phyloP scores from a whole-genome alignment of 1,140 invertebrate genomes.

The Meloidogyne chitwoodi region DNA sequence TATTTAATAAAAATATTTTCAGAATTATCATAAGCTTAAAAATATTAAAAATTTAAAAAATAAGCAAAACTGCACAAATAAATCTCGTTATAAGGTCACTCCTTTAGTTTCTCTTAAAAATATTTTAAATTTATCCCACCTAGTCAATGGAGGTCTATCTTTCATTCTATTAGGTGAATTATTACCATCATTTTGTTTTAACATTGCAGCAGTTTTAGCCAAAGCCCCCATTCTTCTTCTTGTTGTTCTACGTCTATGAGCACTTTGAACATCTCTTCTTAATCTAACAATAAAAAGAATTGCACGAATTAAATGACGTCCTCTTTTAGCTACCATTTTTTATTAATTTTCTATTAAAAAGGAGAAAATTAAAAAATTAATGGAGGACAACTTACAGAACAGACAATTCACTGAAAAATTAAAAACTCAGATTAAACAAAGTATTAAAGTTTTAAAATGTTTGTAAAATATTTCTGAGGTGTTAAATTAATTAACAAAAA shows the following conservation, averaged over 20 bases:
- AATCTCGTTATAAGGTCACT: too few relatives aligned
- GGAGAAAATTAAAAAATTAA: too few relatives aligned
- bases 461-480: neutral
- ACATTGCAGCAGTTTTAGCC: conserved; percentile 6
- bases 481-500: neutral
- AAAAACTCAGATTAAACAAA: too few relatives aligned
- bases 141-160: neutral
- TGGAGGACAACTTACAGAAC: too few relatives aligned
- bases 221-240: conserved; percentile 11
- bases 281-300: conserved; percentile 38
- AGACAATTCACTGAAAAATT: neutral
- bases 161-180: neutral
- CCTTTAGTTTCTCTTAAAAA: too few relatives aligned
- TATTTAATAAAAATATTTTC: too few relatives aligned
- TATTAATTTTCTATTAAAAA: neutral
- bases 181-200: neutral
- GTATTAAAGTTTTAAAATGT: neutral
- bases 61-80: too few relatives aligned
- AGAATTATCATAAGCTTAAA: too few relatives aligned
- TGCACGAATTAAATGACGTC: conserved; percentile 32
- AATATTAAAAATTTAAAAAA: too few relatives aligned
- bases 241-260: conserved; percentile 5
- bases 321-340: conserved; percentile 1
- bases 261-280: conserved; percentile 18
- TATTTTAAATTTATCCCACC: neutral